Conservation (phyloP, 2,797 vertebrate genomes). For the Novumbra hubbsi region DNA sequence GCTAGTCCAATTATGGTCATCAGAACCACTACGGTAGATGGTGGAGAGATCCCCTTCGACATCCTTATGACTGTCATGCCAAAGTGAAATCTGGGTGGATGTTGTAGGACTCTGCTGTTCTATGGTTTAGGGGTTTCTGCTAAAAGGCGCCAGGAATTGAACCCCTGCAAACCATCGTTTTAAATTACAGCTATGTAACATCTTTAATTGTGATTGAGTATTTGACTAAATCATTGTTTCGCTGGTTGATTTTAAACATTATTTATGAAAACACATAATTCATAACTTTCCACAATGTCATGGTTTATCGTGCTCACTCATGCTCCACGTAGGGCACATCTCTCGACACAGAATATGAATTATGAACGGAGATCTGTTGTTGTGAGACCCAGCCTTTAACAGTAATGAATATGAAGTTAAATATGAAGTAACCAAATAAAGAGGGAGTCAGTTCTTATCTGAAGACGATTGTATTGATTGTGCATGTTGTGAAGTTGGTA, state of each 20-base stretch:
- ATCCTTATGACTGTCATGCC: background rate
- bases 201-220: background rate
- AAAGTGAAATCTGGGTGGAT: background rate
- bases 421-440: conserved; percentile 33
- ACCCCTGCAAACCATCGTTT: background rate
- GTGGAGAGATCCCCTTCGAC: background rate
- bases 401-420: conserved; percentile 31
- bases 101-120: background rate
- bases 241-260: background rate
- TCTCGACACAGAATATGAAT: background rate
- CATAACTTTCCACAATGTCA: background rate
- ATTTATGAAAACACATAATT: background rate
- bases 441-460: conserved; percentile 7
- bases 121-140: background rate
- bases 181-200: background rate
- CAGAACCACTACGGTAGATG: background rate
- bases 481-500: conserved; percentile 51
- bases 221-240: background rate
- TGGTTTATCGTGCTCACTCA: background rate
- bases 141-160: background rate
- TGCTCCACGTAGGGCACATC: background rate
- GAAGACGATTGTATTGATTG: conserved; percentile 21
- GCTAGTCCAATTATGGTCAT: background rate
- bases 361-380: conserved; percentile 4
- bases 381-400: conserved; percentile 63